A percentile compares a stretch with the other conserved stretches of the same genome.
These are phyloP conservation scores for Chlorops oryzae DNA, from an alignment of 1,140 invertebrate genomes.

Conservation along the genomic window DNA sequence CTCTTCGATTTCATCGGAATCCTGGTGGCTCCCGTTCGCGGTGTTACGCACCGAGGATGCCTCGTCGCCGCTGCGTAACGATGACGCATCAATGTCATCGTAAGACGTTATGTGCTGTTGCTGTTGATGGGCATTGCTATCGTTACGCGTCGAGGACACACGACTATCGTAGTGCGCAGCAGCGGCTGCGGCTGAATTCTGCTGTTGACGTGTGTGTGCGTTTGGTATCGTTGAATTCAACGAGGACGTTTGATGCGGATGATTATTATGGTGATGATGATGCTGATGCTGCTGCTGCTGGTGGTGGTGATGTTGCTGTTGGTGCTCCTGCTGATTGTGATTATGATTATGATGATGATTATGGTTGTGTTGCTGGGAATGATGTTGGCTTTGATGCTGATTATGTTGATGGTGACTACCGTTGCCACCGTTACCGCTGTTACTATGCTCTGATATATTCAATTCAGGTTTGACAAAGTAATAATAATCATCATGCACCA, in stretches of 20 bases:
- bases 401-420: no score
- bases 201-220: no score
- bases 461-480: conserved; percentile 40
- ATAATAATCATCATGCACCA: conserved; percentile 33
- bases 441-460: conserved; percentile 28
- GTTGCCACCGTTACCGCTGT: no score
- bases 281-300: conserved; percentile 1
- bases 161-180: conserved; percentile 36
- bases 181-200: no score
- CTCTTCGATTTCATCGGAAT: conserved; percentile 39
- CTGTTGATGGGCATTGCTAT: conserved; percentile 19
- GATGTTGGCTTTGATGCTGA: no score
- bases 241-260: no score
- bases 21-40: conserved; percentile 14
- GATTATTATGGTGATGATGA: no score
- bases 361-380: conserved; percentile 1
- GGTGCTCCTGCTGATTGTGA: conserved; percentile 7
- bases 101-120: conserved; percentile 19
- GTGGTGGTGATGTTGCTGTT: conserved; percentile 9
- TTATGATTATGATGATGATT: conserved; percentile 27
- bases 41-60: conserved; percentile 13
- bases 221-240: no score
- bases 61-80: conserved; percentile 30
- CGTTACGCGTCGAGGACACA: conserved; percentile 38
- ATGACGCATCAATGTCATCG: conserved; percentile 38